Conservation (phyloP, 2,888 invertebrate species). For the Onchidella celtica region DNA sequence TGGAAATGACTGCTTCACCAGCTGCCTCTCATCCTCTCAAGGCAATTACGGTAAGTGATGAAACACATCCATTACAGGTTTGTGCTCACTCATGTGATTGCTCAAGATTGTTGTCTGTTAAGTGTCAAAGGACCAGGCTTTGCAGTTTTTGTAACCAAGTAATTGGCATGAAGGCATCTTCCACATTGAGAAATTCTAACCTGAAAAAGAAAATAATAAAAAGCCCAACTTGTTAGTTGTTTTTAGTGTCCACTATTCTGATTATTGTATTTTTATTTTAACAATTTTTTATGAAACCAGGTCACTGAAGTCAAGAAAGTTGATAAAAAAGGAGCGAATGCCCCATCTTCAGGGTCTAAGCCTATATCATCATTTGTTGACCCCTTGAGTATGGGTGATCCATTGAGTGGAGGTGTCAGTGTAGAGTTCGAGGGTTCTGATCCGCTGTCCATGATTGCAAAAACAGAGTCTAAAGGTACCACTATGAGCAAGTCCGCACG, state of each 20-base stretch:
- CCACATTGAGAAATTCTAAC: background rate
- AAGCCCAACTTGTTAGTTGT: no score
- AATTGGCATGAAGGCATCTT: background rate
- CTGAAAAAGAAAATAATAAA: background rate
- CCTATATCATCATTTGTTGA: conserved; percentile 57
- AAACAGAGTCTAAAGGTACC: conserved; percentile 84
- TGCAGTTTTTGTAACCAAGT: background rate
- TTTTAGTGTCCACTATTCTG: no score
- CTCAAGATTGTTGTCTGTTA: background rate
- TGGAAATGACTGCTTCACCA: conserved; percentile 60
- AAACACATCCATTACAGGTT: background rate
- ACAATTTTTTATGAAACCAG: conserved; percentile 60
- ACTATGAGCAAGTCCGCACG: conserved; percentile 72
- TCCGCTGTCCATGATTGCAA: conserved; percentile 84
- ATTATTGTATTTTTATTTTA: background rate
- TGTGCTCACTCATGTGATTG: background rate
- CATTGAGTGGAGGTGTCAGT: conserved; percentile 71
- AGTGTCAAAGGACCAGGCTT: background rate
- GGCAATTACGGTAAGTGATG: conserved; percentile 71
- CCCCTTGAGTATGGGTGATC: conserved; percentile 63
- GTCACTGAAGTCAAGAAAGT: conserved; percentile 73
- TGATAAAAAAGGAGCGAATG: conserved; percentile 58
- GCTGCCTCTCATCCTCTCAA: conserved; percentile 77
- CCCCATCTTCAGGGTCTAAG: conserved; percentile 37
- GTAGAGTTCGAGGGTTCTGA: conserved; percentile 86